Conservation (phyloP, 1,140 invertebrate species). For the Aporrectodea caliginosa region DNA sequence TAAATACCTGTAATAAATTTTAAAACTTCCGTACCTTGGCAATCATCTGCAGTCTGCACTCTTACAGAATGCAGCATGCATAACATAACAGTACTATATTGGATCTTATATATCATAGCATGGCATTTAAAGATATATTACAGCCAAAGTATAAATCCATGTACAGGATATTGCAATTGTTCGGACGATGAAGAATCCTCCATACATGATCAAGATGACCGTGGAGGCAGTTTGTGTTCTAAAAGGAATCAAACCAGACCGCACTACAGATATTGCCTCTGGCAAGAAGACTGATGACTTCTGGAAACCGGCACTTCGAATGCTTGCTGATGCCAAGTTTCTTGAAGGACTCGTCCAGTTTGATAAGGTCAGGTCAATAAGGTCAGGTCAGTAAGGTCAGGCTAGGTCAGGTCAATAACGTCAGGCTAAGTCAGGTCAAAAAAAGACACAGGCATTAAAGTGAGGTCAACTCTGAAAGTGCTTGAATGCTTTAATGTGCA, state of each 20-base stretch:
- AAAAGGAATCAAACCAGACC: slow-evolving; percentile 55
- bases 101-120: too few relatives aligned
- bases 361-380: slow-evolving; percentile 55
- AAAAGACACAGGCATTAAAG: background rate
- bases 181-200: slow-evolving; percentile 55
- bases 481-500: background rate
- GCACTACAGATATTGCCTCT: slow-evolving; percentile 51
- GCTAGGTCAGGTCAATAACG: background rate
- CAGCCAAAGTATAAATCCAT: too few relatives aligned
- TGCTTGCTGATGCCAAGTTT: slow-evolving; percentile 57
- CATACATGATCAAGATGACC: slow-evolving; percentile 51
- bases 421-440: background rate
- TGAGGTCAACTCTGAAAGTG: background rate
- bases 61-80: slow-evolving; percentile 55
- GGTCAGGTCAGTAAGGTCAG: too few relatives aligned
- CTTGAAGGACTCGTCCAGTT: slow-evolving; percentile 51
- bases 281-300: slow-evolving; percentile 58
- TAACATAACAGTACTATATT: slow-evolving; percentile 51
- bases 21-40: too few relatives aligned
- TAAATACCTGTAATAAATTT: too few relatives aligned
- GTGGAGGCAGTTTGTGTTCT: slow-evolving; percentile 56
- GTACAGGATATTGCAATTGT: slow-evolving; percentile 54
- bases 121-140: too few relatives aligned
- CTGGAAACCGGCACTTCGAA: slow-evolving; percentile 55
- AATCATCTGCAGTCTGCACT: slow-evolving; percentile 51